Evolutionary conservation across 2,113 vertebrate species (phyloP).

Genomic region (Camelus dromedarius): DNA sequence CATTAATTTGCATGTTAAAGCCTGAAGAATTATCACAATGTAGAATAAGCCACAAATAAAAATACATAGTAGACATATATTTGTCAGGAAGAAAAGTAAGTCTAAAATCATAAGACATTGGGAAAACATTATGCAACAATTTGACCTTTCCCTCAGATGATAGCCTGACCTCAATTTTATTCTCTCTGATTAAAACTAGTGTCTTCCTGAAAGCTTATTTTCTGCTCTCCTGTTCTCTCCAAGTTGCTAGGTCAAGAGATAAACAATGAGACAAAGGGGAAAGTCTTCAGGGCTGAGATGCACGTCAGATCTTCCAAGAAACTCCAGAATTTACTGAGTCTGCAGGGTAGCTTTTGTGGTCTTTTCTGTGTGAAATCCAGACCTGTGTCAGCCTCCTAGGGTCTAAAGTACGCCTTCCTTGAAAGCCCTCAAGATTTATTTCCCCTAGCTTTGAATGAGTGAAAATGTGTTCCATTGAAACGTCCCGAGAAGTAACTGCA

Average conservation of each 20-base stretch:
- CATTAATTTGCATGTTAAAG: not conserved
- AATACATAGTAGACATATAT: not conserved
- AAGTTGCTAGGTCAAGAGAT: conserved; percentile 51
- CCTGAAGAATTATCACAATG: not conserved
- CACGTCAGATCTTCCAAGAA: conserved; percentile 57
- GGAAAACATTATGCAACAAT: not conserved
- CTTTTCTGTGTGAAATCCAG: conserved; percentile 83
- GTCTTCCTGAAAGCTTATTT: conserved; percentile 8
- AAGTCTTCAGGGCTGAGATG: conserved; percentile 61
- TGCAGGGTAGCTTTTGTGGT: conserved; percentile 72
- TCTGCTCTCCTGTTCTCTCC: conserved; percentile 41
- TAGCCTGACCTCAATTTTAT: not conserved
- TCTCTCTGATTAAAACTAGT: conserved; percentile 61
- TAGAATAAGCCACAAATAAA: not conserved
- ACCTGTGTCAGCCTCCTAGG: conserved; percentile 75
- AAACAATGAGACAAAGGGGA: conserved; percentile 49
- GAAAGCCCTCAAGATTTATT: conserved; percentile 84
- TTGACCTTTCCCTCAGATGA: not conserved
- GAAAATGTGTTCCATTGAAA: conserved; percentile 84
- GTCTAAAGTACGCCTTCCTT: conserved; percentile 69
- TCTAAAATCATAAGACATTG: not conserved
- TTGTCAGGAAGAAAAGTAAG: conserved; percentile 1
- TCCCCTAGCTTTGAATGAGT: conserved; percentile 81
- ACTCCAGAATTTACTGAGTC: conserved; percentile 70
- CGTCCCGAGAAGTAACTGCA: conserved; percentile 78